These are phyloP conservation scores for Daubentonia madagascariensis DNA, from an alignment of 2,113 vertebrate genomes.

Conservation along the genomic window DNA sequence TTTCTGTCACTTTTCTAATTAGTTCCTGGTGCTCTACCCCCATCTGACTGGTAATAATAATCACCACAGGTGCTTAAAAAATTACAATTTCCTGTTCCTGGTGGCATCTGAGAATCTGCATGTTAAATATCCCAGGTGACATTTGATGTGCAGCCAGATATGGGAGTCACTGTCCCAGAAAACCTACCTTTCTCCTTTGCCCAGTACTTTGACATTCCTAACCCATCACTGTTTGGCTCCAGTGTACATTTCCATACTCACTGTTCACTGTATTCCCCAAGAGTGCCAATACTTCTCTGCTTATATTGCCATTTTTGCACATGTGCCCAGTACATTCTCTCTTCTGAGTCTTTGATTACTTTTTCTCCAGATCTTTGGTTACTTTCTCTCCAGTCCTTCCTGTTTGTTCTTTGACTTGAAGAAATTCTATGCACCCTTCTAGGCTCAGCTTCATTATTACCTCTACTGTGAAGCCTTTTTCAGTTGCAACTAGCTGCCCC, in stretches of 20 bases:
- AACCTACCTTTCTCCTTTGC: background rate
- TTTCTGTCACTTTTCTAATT: background rate
- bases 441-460: background rate
- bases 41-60: background rate
- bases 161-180: background rate
- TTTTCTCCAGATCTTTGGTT: background rate
- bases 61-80: background rate
- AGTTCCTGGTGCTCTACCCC: background rate
- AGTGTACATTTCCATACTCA: background rate
- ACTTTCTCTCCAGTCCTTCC: background rate
- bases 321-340: background rate
- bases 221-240: background rate
- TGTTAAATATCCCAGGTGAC: background rate
- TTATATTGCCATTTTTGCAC: background rate
- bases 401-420: background rate
- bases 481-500: background rate
- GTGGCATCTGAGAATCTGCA: background rate
- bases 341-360: no score
- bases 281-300: accelerated
- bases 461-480: background rate
- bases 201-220: background rate
- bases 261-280: background rate
- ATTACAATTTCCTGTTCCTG: background rate
- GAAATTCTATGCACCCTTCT: background rate
- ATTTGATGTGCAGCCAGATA: background rate